Evolutionary conservation across 2,888 invertebrate species (phyloP).

Genomic region (Acronicta alni): DNA sequence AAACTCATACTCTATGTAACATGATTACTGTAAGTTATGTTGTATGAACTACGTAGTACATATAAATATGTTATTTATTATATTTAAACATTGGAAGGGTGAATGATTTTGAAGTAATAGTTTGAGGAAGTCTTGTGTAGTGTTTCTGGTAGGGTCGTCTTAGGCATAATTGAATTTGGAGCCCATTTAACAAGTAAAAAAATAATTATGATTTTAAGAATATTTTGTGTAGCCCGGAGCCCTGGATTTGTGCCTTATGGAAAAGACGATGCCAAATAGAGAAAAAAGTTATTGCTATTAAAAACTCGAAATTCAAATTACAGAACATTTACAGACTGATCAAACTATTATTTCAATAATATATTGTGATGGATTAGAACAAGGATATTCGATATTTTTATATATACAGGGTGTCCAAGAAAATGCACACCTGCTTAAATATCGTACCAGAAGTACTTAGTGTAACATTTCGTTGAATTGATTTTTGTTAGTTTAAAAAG

Average conservation of each 20-base stretch:
- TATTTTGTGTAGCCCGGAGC: too few relatives aligned
- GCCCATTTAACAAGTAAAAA: too few relatives aligned
- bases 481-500: too few relatives aligned
- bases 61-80: conserved; percentile 15
- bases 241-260: too few relatives aligned
- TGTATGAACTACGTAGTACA: conserved; percentile 19
- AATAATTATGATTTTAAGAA: too few relatives aligned
- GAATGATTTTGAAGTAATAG: background rate
- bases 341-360: conserved; percentile 1
- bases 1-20: conserved; percentile 8
- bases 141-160: too few relatives aligned
- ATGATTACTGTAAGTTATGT: conserved; percentile 5
- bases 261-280: too few relatives aligned
- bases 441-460: too few relatives aligned
- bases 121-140: conserved; percentile 6
- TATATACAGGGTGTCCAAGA: too few relatives aligned
- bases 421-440: too few relatives aligned
- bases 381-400: conserved; percentile 8
- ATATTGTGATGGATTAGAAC: background rate
- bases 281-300: background rate
- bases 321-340: background rate
- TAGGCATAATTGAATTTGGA: too few relatives aligned
- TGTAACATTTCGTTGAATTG: too few relatives aligned
- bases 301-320: background rate
- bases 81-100: background rate